A percentile compares a stretch with the other conserved stretches of the same genome.
These are phyloP conservation scores for Alviniconcha strummeri DNA, from an alignment of 2,888 invertebrate species.

Conservation along the genomic window DNA sequence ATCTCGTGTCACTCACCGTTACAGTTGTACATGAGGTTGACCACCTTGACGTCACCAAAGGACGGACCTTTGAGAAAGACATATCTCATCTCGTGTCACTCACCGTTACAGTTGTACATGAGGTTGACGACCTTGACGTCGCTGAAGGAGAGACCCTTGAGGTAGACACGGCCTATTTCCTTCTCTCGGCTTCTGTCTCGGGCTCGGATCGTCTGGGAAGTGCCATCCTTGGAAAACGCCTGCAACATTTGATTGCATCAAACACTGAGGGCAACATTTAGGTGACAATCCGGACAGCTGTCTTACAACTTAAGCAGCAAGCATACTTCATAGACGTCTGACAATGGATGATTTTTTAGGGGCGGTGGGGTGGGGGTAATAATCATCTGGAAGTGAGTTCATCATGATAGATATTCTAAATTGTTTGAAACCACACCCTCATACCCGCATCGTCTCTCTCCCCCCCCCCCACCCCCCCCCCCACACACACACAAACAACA, in stretches of 20 bases:
- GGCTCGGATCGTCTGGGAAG: constrained; percentile 57
- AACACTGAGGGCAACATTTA: background rate
- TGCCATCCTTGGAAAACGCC: constrained; percentile 65
- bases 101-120: constrained; percentile 65
- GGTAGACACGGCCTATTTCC: constrained; percentile 59
- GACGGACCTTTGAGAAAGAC: constrained; percentile 62
- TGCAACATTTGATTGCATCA: constrained; percentile 26
- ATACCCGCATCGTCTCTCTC: no score
- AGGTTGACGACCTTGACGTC: constrained; percentile 65
- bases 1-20: constrained; percentile 5
- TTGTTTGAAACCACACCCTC: no score
- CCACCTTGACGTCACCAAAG: constrained; percentile 62
- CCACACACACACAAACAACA: no score
- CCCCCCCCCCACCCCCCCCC: no score
- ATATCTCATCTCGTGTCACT: constrained; percentile 42
- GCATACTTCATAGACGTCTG: no score
- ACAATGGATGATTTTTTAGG: no score
- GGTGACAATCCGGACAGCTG: no score
- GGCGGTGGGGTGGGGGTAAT: no score
- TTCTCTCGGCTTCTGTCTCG: constrained; percentile 49
- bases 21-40: constrained; percentile 66
- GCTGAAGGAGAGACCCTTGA: constrained; percentile 60
- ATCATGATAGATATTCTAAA: no score
- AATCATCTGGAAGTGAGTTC: no score
- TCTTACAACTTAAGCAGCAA: no score